Evolutionary conservation across 2,113 vertebrate genomes (phyloP).

Genomic region (Takifugu bimaculatus): DNA sequence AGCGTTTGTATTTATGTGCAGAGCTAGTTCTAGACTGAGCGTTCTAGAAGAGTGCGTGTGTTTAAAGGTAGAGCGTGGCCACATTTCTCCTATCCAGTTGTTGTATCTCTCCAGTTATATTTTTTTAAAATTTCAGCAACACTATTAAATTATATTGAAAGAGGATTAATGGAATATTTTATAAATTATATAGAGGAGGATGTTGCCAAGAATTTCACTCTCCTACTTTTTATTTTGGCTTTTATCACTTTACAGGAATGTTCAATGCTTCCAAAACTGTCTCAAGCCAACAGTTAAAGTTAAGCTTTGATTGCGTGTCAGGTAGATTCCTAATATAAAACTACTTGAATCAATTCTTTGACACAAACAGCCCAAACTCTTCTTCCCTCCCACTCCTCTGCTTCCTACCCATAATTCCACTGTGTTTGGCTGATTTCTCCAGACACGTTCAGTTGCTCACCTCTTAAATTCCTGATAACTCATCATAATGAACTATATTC

Average conservation of each 20-base stretch:
- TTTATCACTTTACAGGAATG: background rate
- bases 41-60: constrained; percentile 4
- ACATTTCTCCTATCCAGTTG: constrained; percentile 18
- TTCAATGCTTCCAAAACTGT: constrained; percentile 3
- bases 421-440: too few relatives aligned
- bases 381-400: too few relatives aligned
- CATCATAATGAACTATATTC: too few relatives aligned
- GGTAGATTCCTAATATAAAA: too few relatives aligned
- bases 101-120: constrained; percentile 25
- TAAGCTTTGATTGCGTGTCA: too few relatives aligned
- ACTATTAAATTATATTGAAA: constrained; percentile 45
- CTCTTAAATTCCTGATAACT: too few relatives aligned
- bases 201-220: constrained; percentile 39
- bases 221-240: background rate
- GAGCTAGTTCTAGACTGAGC: constrained; percentile 54
- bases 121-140: constrained; percentile 36
- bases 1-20: constrained; percentile 68
- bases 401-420: too few relatives aligned
- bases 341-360: too few relatives aligned
- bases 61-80: constrained; percentile 20
- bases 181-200: constrained; percentile 38
- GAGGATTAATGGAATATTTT: constrained; percentile 33
- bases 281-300: background rate
- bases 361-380: too few relatives aligned
- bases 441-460: too few relatives aligned